A percentile compares a stretch with the other conserved stretches of the same genome.
phyloP scores from a whole-genome alignment of 2,888 invertebrate species.

The Linnaemya vulpina region DNA sequence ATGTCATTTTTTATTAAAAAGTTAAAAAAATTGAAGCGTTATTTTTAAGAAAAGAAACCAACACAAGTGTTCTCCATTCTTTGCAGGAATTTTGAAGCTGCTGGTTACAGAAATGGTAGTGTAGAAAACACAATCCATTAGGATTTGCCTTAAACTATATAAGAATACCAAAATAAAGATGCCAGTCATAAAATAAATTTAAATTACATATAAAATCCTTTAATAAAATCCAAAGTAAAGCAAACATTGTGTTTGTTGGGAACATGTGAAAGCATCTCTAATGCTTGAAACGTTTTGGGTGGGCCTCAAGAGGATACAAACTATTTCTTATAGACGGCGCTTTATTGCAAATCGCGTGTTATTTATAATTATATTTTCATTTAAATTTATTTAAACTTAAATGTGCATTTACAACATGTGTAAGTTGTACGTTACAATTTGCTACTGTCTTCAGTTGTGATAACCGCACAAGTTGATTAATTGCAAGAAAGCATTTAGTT shows the following conservation, averaged over 20 bases:
- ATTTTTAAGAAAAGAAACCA: too few relatives aligned
- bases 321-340: conserved; percentile 37
- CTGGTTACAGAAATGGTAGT: too few relatives aligned
- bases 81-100: too few relatives aligned
- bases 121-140: too few relatives aligned
- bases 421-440: conserved; percentile 68
- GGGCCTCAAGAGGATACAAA: background rate
- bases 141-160: too few relatives aligned
- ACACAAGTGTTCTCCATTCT: too few relatives aligned
- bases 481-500: conserved; percentile 65
- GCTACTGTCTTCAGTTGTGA: conserved; percentile 71
- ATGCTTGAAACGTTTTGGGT: conserved; percentile 2
- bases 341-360: conserved; percentile 66
- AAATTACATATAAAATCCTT: too few relatives aligned
- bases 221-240: too few relatives aligned
- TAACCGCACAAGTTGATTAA: conserved; percentile 69
- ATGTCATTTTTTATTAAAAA: too few relatives aligned
- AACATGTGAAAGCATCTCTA: conserved; percentile 44
- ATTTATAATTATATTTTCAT: conserved; percentile 69
- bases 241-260: background rate
- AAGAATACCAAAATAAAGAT: too few relatives aligned
- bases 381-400: conserved; percentile 71
- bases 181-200: too few relatives aligned
- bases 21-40: too few relatives aligned
- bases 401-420: conserved; percentile 71